Conservation (phyloP, 2,888 invertebrate species). For the Gonocerus acuteangulatus region DNA sequence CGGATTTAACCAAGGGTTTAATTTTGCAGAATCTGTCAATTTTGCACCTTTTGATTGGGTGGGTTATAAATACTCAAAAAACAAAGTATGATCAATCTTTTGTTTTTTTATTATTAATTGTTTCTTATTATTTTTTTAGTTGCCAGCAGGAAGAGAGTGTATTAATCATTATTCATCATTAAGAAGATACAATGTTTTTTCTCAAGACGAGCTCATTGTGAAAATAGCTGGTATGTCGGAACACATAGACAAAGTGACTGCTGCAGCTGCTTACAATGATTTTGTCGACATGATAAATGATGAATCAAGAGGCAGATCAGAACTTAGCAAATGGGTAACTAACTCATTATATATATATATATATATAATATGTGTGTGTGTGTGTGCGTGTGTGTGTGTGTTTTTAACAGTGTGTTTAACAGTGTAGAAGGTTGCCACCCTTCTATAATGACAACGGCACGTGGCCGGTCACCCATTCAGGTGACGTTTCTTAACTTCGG, state of each 20-base stretch:
- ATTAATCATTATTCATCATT: constrained; percentile 88
- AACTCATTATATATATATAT: not conserved
- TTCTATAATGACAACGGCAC: too few relatives aligned
- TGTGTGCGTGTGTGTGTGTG: too few relatives aligned
- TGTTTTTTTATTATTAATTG: constrained; percentile 34
- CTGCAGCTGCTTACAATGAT: constrained; percentile 84
- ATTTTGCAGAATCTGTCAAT: constrained; percentile 99
- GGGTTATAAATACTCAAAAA: constrained; percentile 38
- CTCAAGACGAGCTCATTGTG: constrained; percentile 96
- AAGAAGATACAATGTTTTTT: constrained; percentile 93
- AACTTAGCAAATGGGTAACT: constrained; percentile 60
- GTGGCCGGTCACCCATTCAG: too few relatives aligned
- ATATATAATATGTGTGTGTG: too few relatives aligned
- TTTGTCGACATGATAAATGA: constrained; percentile 86
- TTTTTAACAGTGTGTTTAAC: too few relatives aligned
- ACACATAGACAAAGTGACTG: constrained; percentile 75
- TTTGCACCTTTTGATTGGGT: constrained; percentile 99
- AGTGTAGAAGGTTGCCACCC: too few relatives aligned
- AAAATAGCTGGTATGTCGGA: constrained; percentile 82
- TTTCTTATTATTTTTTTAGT: constrained; percentile 45
- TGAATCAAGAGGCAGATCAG: constrained; percentile 68
- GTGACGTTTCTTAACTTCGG: too few relatives aligned
- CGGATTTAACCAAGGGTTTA: constrained; percentile 98
- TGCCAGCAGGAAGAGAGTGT: constrained; percentile 89
- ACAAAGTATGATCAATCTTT: constrained; percentile 18